Percentiles rank a stretch among this genome's conserved stretches.
These are phyloP conservation scores for Darevskia mixta DNA, from an alignment of 2,797 vertebrate species.

Conservation along the genomic window DNA sequence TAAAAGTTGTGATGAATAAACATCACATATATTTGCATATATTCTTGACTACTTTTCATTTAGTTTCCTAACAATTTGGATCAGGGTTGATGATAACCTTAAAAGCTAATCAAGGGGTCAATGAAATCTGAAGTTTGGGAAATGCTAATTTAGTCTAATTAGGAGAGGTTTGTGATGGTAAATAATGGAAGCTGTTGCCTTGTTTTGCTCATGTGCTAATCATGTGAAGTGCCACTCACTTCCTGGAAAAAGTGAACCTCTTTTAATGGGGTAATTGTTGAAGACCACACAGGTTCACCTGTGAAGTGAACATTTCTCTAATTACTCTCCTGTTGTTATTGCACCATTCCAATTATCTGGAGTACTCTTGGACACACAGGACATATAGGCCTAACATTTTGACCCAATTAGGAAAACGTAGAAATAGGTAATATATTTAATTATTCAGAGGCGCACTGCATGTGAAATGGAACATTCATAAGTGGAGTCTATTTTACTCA, in stretches of 20 bases:
- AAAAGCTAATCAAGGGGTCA: no score
- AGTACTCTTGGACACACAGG: slow-evolving; percentile 5
- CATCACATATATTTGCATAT: no score
- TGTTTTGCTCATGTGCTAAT: neutral
- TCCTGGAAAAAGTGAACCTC: neutral
- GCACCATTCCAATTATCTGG: slow-evolving; percentile 45
- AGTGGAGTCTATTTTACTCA: slow-evolving; percentile 32
- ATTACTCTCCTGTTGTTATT: slow-evolving; percentile 49
- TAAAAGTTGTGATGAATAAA: no score
- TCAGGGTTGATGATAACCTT: no score
- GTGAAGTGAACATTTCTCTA: slow-evolving; percentile 40
- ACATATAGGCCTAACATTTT: slow-evolving; percentile 27
- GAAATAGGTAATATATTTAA: neutral
- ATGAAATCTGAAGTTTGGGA: no score
- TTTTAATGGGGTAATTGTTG: neutral
- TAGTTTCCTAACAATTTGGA: no score
- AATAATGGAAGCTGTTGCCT: neutral
- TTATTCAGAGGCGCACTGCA: neutral
- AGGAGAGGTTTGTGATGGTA: neutral
- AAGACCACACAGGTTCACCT: slow-evolving; percentile 34
- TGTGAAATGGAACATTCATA: slow-evolving; percentile 36
- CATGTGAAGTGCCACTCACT: neutral
- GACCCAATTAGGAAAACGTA: slow-evolving; percentile 8
- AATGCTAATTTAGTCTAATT: neutral
- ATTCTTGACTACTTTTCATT: no score